A percentile compares a stretch with the other conserved stretches of the same genome.
phyloP scores from a whole-genome alignment of 1,140 invertebrate species.

The Apis dorsata region DNA sequence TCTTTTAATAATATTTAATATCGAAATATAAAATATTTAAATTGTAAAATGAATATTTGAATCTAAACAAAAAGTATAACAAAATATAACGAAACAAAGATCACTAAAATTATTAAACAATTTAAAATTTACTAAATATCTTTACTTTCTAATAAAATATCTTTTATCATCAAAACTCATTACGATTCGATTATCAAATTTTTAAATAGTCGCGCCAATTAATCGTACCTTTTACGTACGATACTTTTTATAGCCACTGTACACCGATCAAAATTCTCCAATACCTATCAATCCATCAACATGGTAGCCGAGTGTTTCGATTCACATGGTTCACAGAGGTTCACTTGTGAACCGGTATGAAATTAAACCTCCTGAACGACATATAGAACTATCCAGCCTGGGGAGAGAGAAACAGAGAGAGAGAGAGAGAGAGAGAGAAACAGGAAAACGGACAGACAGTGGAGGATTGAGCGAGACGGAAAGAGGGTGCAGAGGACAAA shows the following conservation, averaged over 20 bases:
- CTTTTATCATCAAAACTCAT: too few relatives aligned
- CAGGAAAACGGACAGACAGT: not conserved
- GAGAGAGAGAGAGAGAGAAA: not conserved
- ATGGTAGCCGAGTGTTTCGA: slow-evolving; percentile 2
- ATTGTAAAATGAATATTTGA: too few relatives aligned
- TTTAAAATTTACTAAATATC: too few relatives aligned
- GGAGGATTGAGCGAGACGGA: not conserved
- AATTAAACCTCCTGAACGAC: slow-evolving; percentile 28
- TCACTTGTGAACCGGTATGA: slow-evolving; percentile 8
- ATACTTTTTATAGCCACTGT: too few relatives aligned
- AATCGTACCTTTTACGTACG: too few relatives aligned
- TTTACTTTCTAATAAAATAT: too few relatives aligned
- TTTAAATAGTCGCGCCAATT: not conserved
- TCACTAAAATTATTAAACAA: too few relatives aligned
- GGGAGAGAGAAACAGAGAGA: not conserved
- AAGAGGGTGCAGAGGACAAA: not conserved
- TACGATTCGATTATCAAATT: not conserved
- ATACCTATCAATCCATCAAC: too few relatives aligned
- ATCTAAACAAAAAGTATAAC: too few relatives aligned
- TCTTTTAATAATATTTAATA: too few relatives aligned
- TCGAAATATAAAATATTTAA: not conserved
- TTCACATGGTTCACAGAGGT: slow-evolving; percentile 8
- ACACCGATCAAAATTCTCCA: not conserved
- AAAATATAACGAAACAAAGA: too few relatives aligned
- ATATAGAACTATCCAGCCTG: not conserved